Percentiles rank a stretch among this genome's conserved stretches.
Conservation (phyloP, 2,888 invertebrate genomes). For the Apamea crenata region DNA sequence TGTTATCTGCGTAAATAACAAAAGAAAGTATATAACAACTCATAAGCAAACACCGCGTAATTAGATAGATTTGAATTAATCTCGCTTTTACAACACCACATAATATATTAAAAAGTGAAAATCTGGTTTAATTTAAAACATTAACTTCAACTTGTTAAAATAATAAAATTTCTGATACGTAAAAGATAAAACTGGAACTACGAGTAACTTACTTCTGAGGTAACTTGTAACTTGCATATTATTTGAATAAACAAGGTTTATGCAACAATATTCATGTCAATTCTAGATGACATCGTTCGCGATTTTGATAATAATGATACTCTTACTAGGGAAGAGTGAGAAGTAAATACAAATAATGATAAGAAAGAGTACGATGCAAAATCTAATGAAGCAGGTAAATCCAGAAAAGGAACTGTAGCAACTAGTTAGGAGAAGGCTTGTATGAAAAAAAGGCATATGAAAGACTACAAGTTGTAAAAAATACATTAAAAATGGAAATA, state of each 20-base stretch:
- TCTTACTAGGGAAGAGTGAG: neutral
- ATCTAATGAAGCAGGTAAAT: neutral
- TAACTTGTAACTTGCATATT: slow-evolving; percentile 58
- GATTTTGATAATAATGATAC: slow-evolving; percentile 28
- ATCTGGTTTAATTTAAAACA: slow-evolving; percentile 47
- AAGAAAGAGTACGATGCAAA: neutral
- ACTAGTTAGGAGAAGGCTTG: neutral
- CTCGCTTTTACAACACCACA: slow-evolving; percentile 40
- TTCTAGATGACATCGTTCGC: slow-evolving; percentile 27
- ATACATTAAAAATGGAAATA: neutral
- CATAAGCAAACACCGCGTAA: slow-evolving; percentile 18
- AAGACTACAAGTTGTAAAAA: slow-evolving; percentile 5
- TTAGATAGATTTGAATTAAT: slow-evolving; percentile 48
- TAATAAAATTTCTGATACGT: slow-evolving; percentile 48
- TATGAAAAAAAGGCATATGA: neutral
- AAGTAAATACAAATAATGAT: neutral
- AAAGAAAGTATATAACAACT: slow-evolving; percentile 30
- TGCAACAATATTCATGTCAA: slow-evolving; percentile 50
- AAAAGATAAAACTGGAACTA: slow-evolving; percentile 58
- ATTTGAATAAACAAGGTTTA: slow-evolving; percentile 60
- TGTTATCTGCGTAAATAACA: slow-evolving; percentile 1
- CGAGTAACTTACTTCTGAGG: slow-evolving; percentile 38
- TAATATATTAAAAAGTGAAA: slow-evolving; percentile 58
- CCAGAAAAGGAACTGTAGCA: neutral
- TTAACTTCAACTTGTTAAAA: slow-evolving; percentile 49